Conservation (phyloP, 2,113 vertebrate genomes). For the Dromaius novaehollandiae region DNA sequence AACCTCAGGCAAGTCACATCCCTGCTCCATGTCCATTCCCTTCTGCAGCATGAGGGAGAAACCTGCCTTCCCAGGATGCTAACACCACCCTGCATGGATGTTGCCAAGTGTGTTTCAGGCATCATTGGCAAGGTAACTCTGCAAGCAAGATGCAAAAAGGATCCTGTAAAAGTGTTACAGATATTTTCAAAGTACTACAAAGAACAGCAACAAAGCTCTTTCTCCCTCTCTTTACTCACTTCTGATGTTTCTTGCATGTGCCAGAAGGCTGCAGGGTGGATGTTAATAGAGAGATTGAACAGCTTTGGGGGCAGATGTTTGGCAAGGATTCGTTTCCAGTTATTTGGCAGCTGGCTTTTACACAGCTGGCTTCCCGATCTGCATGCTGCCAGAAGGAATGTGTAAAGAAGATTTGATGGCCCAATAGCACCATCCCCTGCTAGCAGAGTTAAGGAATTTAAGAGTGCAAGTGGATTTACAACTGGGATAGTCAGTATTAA, state of each 20-base stretch:
- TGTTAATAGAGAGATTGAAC: background rate
- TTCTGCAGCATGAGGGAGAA: background rate
- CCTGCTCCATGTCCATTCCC: background rate
- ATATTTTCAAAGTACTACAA: background rate
- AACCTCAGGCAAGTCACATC: background rate
- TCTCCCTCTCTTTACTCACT: background rate
- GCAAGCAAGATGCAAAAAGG: background rate
- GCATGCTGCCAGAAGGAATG: background rate
- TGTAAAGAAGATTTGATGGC: background rate
- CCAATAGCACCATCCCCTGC: background rate
- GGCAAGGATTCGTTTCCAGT: background rate
- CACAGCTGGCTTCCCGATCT: background rate
- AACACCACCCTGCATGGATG: background rate
- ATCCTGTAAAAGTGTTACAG: background rate
- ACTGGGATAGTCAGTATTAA: rapidly evolving
- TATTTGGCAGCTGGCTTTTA: background rate
- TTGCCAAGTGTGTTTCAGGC: background rate
- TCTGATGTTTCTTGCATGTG: background rate
- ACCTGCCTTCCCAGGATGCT: background rate
- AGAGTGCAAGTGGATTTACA: background rate
- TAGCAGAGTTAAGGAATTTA: background rate
- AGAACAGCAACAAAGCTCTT: background rate
- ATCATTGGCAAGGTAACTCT: background rate
- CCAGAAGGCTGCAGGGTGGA: background rate
- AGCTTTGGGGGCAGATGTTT: background rate